phyloP scores from a whole-genome alignment of 2,113 vertebrate genomes.

The Eptesicus fuscus region DNA sequence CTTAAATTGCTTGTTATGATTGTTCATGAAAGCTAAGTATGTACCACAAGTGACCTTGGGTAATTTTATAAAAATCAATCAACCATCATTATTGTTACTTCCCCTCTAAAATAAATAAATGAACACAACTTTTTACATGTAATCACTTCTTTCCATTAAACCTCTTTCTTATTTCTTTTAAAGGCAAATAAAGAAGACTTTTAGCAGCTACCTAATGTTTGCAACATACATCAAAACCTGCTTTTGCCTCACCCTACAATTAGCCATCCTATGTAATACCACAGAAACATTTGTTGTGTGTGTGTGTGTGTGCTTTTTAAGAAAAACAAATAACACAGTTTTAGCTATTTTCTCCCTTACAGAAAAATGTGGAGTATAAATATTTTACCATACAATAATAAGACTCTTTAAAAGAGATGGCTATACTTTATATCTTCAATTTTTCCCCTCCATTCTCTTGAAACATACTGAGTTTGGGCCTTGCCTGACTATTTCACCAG shows the following conservation, averaged over 20 bases:
- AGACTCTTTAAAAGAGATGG: neutral
- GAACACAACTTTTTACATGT: conserved; percentile 80
- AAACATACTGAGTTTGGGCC: neutral
- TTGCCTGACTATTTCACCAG: neutral
- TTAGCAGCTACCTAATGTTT: conserved; percentile 78
- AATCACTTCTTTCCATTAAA: conserved; percentile 79
- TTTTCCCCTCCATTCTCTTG: neutral
- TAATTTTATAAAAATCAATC: conserved; percentile 85
- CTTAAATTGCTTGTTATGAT: conserved; percentile 82
- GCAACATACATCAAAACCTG: conserved; percentile 77
- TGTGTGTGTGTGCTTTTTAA: neutral
- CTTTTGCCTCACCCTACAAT: conserved; percentile 71
- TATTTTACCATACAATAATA: neutral
- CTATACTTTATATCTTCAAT: neutral
- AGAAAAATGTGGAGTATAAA: neutral
- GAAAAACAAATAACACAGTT: conserved; percentile 21
- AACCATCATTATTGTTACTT: conserved; percentile 83
- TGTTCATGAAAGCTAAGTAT: conserved; percentile 76
- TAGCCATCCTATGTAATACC: conserved; percentile 41
- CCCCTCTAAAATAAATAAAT: conserved; percentile 79
- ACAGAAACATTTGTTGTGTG: conserved; percentile 7
- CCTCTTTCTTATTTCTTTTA: conserved; percentile 70
- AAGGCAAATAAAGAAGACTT: conserved; percentile 72
- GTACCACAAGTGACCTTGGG: conserved; percentile 81
- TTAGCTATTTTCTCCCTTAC: neutral